phyloP scores from a whole-genome alignment of 2,113 vertebrate genomes.

The Otus sunia region DNA sequence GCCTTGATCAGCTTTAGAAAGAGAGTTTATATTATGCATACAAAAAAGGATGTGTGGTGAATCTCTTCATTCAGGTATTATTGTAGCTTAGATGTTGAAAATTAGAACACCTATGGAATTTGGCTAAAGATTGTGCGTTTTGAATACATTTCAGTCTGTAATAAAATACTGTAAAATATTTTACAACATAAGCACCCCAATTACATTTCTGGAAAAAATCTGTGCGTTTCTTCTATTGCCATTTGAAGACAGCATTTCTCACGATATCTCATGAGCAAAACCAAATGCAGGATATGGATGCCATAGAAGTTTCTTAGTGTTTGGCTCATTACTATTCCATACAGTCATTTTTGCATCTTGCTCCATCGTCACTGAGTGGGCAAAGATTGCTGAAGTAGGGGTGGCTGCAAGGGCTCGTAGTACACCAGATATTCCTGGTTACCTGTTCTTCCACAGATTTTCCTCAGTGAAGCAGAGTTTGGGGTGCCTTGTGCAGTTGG shows the following conservation, averaged over 20 bases:
- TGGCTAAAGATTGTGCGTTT: not conserved
- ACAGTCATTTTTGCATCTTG: not conserved
- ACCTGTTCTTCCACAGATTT: not conserved
- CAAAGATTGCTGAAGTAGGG: not conserved
- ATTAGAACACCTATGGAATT: constrained; percentile 5
- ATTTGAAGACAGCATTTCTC: not conserved
- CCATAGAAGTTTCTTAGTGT: not conserved
- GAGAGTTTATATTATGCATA: not conserved
- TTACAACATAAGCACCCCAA: not conserved
- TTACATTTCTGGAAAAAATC: not conserved
- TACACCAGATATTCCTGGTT: not conserved
- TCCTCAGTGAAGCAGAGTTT: not conserved
- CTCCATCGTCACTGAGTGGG: not conserved
- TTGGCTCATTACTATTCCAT: not conserved
- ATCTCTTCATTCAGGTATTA: not conserved
- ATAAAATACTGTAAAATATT: not conserved
- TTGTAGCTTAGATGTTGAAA: not conserved
- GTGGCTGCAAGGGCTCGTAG: fast-evolving
- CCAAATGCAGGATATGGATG: not conserved
- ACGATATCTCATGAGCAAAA: not conserved
- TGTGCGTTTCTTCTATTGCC: not conserved
- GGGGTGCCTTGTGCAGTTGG: not conserved
- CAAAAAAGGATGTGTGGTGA: not conserved
- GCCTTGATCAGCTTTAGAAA: not conserved
- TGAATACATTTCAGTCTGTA: not conserved